These are phyloP conservation scores for Nomia melanderi DNA, from an alignment of 1,140 invertebrate genomes.

Conservation along the genomic window DNA sequence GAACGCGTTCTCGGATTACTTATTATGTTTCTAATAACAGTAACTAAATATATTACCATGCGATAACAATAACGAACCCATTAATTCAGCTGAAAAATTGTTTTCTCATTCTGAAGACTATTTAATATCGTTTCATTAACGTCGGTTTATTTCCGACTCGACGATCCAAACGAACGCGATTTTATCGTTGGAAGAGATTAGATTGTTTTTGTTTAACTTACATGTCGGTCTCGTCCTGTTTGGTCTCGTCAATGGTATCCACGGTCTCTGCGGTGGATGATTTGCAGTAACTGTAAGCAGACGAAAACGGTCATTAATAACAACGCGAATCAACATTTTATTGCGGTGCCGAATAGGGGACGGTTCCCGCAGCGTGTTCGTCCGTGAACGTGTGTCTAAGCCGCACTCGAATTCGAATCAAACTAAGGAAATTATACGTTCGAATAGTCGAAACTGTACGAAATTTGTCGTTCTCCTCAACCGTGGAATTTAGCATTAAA, in stretches of 20 bases:
- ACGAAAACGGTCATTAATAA: slow-evolving; percentile 35
- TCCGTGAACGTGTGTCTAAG: too few species aligned
- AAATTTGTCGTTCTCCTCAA: too few species aligned
- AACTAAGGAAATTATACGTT: too few species aligned
- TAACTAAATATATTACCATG: slow-evolving; percentile 1
- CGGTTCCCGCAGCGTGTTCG: too few species aligned
- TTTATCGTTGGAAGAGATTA: neutral
- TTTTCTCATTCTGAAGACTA: neutral
- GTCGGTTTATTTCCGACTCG: neutral
- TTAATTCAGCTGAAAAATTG: neutral
- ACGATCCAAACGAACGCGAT: neutral
- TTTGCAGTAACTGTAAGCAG: slow-evolving; percentile 92
- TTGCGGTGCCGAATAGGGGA: too few species aligned
- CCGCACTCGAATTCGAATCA: too few species aligned
- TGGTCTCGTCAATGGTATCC: slow-evolving; percentile 94
- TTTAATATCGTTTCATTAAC: neutral
- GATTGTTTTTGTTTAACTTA: slow-evolving; percentile 83
- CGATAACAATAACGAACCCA: neutral
- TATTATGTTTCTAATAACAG: neutral
- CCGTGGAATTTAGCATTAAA: too few species aligned
- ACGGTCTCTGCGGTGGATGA: slow-evolving; percentile 94
- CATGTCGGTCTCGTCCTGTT: slow-evolving; percentile 92
- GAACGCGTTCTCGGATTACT: neutral
- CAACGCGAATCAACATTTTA: neutral
- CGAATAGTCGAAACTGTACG: too few species aligned